Base-by-base conservation (phyloP, 2,113 vertebrate species). In the Pangasianodon gigas region DNA sequence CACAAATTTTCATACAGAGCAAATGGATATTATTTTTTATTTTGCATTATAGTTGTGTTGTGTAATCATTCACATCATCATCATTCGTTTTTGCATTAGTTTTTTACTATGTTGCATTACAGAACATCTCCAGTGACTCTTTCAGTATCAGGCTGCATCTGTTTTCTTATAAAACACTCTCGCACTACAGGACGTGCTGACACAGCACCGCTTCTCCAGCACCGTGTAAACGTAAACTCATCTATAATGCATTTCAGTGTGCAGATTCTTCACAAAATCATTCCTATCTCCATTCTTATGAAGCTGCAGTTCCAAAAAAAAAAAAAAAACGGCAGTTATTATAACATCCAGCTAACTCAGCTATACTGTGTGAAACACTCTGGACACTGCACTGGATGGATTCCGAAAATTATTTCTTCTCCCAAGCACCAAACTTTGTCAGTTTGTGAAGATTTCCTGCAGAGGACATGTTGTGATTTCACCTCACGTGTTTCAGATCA, bases 131-230 rank as follows among this genome's bases (percentile, higher is more conserved):
- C 44, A 67, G 26, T 67, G 16, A 32, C 41, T 69, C 41, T 67
- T 86, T 44, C 26, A 37, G 65, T 74, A 16, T 86, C 85, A 71
- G 29, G 26, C 54, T 83, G 52, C 52, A 24, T 87, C 51, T 58
- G 51, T 87, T 56, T 46, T 69, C n/a, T 52, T 10, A n/a, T 32
- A 81, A 81, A 81, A 81, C 29, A n/a, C 29, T 54, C 6, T 9
- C 46, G 0, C 44, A 18, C 6, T 29, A 32, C 84, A 48, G 60
- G 62, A 69, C 32, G 46, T 48, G 84, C 84, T 86, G 84, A 86
- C 62, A 11, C 24, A 19, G 84, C 1, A 3, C 44, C 9, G 29
- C 29, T 86, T 69, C 84, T 86, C 44, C 29, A 32, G 16, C 7
- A 14, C 24, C 19, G n/a, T n/a, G 84, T 65, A 48, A 69, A 67